Evolutionary conservation across 1,140 invertebrate genomes (phyloP), one percentile per base, ranked within the genome.

Genomic region (Vollenhovia emeryi): DNA sequence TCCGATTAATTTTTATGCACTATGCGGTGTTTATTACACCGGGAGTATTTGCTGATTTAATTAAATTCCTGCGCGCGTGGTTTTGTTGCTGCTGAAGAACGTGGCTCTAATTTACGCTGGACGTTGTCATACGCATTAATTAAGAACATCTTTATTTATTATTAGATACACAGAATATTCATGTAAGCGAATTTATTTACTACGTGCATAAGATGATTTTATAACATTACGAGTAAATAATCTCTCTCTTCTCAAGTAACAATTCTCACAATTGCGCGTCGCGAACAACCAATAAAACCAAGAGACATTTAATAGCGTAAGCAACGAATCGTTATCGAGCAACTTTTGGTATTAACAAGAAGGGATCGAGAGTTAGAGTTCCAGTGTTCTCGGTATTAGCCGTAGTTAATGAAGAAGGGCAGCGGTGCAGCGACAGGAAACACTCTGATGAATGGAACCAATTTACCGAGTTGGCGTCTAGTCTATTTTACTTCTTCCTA

Each of bases 361-460:
- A 82, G 52, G 69, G 84, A 74, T 78, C 52, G 69, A 57, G 73
- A 87, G 79, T 76, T 78, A 59, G 76, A 84, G 60, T 86, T 76
- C 45, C 84, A 60, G 57, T 57, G 75, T 76, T 60, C 85, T 76
- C 59, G 69, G 86, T 84, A 86, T 71, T 75, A 64, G 89, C 79
- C 84, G 79, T 86, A 85, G 48, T 83, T 85, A 86, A 75, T 78
- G 85, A 64, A 82, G 75, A 59, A 80, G 75, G 59, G 50, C 82
- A 79, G 84, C 52, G 62, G 84, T 85, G 73, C 80, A 82, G 84
- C 86, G 90, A 91, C 87, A 79, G 87, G 86, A 89, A 90, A 85
- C 82, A 76, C 73, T 87, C 74, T 91, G 91, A 90, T 91, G 91
- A 91, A 91, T 92, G 89, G 91, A 90, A 90, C 92, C 91, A 91